phyloP scores from a whole-genome alignment of 2,797 vertebrate genomes.

The Myoxocephalus aenaeus region DNA sequence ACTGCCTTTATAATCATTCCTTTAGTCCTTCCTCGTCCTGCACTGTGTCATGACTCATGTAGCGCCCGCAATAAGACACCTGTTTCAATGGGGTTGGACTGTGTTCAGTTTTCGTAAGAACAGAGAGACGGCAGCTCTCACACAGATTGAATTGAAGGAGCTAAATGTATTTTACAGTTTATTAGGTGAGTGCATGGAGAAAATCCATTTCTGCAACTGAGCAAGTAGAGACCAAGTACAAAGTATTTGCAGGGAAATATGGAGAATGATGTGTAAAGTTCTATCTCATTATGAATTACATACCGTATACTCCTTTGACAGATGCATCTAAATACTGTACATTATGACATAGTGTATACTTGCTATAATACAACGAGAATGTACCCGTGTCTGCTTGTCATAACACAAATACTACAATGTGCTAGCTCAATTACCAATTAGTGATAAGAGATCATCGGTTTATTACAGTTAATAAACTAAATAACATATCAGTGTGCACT shows the following conservation, averaged over 20 bases:
- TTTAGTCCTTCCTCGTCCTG: conserved; percentile 26
- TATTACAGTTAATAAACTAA: background rate
- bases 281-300: conserved; percentile 12
- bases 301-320: background rate
- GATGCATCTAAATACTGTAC: conserved; percentile 10
- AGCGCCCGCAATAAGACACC: conserved; percentile 63
- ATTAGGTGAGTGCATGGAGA: conserved; percentile 72
- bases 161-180: conserved; percentile 77
- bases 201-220: conserved; percentile 70
- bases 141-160: conserved; percentile 77
- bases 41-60: conserved; percentile 58
- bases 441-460: background rate
- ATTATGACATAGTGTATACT: conserved; percentile 4
- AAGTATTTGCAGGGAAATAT: conserved; percentile 48
- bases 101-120: conserved; percentile 59
- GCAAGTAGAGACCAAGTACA: conserved; percentile 25
- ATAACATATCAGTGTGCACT: background rate
- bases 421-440: background rate
- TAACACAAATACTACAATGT: background rate
- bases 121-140: conserved; percentile 72
- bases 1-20: conserved; percentile 23
- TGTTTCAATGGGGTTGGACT: conserved; percentile 69
- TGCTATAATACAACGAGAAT: background rate
- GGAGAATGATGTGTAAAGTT: conserved; percentile 25
- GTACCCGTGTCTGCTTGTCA: background rate